Conservation (phyloP, 2,888 invertebrate species). For the Allophyes oxyacanthae region DNA sequence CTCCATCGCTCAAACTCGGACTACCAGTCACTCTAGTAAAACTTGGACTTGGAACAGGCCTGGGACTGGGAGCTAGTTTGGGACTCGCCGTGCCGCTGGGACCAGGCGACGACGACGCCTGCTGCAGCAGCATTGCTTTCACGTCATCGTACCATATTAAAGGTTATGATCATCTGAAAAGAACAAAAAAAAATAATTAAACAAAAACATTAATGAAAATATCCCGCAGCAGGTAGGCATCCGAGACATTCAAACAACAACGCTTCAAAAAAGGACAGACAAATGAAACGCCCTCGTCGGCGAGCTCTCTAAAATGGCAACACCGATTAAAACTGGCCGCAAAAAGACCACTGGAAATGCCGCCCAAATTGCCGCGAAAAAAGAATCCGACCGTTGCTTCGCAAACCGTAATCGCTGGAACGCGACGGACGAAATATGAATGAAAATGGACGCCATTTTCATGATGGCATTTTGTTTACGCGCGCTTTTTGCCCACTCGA, state of each 20-base stretch:
- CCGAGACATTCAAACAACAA: conserved; percentile 55
- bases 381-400: conserved; percentile 70
- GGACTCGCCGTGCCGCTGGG: conserved; percentile 87
- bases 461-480: conserved; percentile 74
- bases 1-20: conserved; percentile 66
- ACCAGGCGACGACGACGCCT: conserved; percentile 85
- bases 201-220: conserved; percentile 42
- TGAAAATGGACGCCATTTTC: conserved; percentile 75
- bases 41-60: conserved; percentile 66
- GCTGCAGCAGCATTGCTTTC: conserved; percentile 87
- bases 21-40: conserved; percentile 70
- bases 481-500: conserved; percentile 57
- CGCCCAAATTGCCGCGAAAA: conserved; percentile 81
- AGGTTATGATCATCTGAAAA: conserved; percentile 72
- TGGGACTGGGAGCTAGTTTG: conserved; percentile 74
- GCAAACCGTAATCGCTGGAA: conserved; percentile 78
- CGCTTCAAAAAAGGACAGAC: conserved; percentile 62
- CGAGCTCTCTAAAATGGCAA: conserved; percentile 76
- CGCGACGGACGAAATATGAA: conserved; percentile 78
- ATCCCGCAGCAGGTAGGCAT: conserved; percentile 31
- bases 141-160: conserved; percentile 82
- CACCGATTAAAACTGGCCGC: conserved; percentile 84
- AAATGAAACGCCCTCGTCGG: conserved; percentile 71
- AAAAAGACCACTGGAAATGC: conserved; percentile 78
- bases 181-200: conserved; percentile 37